Conservation (phyloP, 2,797 vertebrate species). For the Poecilia picta region DNA sequence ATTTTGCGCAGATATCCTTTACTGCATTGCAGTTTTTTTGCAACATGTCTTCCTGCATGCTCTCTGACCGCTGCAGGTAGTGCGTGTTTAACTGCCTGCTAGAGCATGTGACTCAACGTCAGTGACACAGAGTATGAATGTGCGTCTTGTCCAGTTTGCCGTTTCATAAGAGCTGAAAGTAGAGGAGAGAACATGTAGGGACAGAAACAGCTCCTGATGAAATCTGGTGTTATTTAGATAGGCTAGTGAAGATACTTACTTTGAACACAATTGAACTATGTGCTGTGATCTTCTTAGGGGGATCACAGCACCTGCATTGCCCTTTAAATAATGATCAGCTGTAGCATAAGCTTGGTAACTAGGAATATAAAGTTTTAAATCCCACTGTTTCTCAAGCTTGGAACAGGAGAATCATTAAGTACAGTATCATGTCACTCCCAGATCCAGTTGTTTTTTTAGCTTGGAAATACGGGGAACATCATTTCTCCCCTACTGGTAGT, state of each 20-base stretch:
- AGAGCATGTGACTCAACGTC: not conserved
- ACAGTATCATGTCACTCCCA: not conserved
- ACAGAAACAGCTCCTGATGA: not conserved
- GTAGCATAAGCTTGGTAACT: not conserved
- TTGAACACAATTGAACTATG: not conserved
- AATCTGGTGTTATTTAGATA: not conserved
- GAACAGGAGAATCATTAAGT: not conserved
- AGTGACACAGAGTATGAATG: not conserved
- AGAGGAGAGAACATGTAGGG: not conserved
- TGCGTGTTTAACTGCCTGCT: not conserved
- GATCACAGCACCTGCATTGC: too few relatives aligned
- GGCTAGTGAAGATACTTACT: not conserved
- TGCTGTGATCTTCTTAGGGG: not conserved
- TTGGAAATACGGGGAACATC: not conserved
- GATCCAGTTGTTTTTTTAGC: not conserved
- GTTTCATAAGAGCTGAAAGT: not conserved
- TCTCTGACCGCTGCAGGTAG: not conserved
- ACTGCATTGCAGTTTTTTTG: not conserved
- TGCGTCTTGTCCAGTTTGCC: not conserved
- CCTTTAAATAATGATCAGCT: not conserved
- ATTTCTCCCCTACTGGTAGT: not conserved
- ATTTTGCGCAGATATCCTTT: too few relatives aligned
- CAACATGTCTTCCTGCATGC: not conserved
- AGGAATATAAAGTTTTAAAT: not conserved
- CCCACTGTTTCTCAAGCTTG: not conserved